Conservation (phyloP, 1,140 invertebrate species). For the Reticulitermes speratus region DNA sequence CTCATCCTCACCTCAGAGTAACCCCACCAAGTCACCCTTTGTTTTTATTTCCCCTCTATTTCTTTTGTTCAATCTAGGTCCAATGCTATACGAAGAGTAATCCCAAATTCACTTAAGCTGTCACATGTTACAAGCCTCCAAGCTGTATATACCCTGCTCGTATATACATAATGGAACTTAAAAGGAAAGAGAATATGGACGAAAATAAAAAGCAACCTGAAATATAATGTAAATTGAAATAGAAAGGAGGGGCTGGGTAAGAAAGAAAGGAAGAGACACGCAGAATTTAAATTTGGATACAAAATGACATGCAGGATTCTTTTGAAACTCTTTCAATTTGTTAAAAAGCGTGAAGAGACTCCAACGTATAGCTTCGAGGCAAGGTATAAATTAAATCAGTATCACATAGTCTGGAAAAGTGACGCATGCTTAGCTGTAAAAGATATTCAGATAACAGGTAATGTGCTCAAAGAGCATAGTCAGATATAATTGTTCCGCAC, state of each 20-base stretch:
- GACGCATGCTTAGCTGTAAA: background rate
- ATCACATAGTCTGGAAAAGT: background rate
- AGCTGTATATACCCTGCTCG: background rate
- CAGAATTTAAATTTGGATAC: conserved; percentile 5
- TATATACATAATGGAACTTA: conserved; percentile 1
- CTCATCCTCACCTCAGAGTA: background rate
- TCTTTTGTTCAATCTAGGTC: background rate
- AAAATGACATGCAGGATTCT: background rate
- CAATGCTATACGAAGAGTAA: background rate
- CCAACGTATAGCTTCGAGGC: background rate
- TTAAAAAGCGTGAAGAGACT: background rate
- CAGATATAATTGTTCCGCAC: background rate
- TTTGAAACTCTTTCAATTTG: background rate
- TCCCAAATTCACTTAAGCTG: conserved; percentile 14
- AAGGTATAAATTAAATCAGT: background rate
- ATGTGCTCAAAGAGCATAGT: background rate
- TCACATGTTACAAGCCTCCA: conserved; percentile 13
- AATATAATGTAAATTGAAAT: conserved; percentile 17
- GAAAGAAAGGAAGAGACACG: background rate
- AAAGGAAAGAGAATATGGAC: background rate
- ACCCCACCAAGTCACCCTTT: too few relatives aligned
- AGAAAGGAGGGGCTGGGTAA: background rate
- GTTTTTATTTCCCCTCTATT: background rate
- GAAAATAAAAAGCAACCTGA: background rate
- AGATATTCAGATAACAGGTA: background rate